phyloP scores from a whole-genome alignment of 2,888 invertebrate genomes.

The Pandemis heparana region DNA sequence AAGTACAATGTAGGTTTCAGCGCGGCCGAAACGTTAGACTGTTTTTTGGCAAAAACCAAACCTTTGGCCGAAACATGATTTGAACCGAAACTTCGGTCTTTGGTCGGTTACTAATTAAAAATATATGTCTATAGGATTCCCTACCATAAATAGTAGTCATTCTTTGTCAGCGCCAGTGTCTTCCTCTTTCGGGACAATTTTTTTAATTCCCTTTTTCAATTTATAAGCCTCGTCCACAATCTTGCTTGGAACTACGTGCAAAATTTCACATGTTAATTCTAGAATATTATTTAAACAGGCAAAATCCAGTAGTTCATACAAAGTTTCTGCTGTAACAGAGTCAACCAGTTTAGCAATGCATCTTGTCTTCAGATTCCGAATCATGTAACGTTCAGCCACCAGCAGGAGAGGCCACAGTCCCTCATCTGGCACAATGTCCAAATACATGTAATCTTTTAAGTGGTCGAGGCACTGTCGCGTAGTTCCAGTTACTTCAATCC shows the following conservation, averaged over 20 bases:
- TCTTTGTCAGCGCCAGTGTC: too few relatives aligned
- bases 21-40: too few relatives aligned
- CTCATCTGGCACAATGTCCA: constrained; percentile 55
- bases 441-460: constrained; percentile 63
- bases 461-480: constrained; percentile 57
- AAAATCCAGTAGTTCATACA: constrained; percentile 59
- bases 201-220: constrained; percentile 44
- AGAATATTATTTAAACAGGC: constrained; percentile 59
- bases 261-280: constrained; percentile 55
- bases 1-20: too few relatives aligned
- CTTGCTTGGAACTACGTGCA: constrained; percentile 48
- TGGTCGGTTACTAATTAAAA: too few relatives aligned
- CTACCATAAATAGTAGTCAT: too few relatives aligned
- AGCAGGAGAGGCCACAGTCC: constrained; percentile 61
- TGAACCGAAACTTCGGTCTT: too few relatives aligned
- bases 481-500: constrained; percentile 58
- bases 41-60: too few relatives aligned
- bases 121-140: too few relatives aligned
- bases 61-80: too few relatives aligned
- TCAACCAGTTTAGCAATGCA: constrained; percentile 59
- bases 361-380: constrained; percentile 62
- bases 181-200: too few relatives aligned
- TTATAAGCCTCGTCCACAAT: constrained; percentile 53
- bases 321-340: constrained; percentile 49
- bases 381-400: constrained; percentile 62